phyloP scores from a whole-genome alignment of 1,140 invertebrate species.

The Drosophila guanche region DNA sequence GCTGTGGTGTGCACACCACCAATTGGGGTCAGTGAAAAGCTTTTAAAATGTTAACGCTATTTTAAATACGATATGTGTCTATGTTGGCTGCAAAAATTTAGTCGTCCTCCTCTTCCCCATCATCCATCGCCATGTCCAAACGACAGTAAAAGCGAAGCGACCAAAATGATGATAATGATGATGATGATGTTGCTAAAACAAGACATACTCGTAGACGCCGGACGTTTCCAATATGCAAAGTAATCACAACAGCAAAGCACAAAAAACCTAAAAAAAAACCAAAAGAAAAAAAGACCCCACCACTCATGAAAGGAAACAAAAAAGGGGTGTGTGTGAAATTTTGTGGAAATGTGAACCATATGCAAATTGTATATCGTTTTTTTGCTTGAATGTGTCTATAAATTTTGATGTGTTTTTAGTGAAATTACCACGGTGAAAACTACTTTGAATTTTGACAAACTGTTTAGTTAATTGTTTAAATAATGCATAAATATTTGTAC shows the following conservation, averaged over 20 bases:
- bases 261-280: slow-evolving; percentile 23
- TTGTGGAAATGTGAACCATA: slow-evolving; percentile 71
- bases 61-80: slow-evolving; percentile 76
- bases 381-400: slow-evolving; percentile 65
- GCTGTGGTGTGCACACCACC: slow-evolving; percentile 49
- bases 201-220: slow-evolving; percentile 26
- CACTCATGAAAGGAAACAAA: slow-evolving; percentile 35
- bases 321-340: slow-evolving; percentile 72
- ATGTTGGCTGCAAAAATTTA: slow-evolving; percentile 58
- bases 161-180: slow-evolving; percentile 34
- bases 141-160: slow-evolving; percentile 73
- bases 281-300: slow-evolving; percentile 3
- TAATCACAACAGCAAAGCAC: slow-evolving; percentile 57
- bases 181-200: slow-evolving; percentile 63
- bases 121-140: slow-evolving; percentile 50
- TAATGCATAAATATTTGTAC: slow-evolving; percentile 42
- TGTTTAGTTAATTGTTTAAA: slow-evolving; percentile 48
- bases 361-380: slow-evolving; percentile 63
- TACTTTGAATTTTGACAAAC: slow-evolving; percentile 53
- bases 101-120: slow-evolving; percentile 61
- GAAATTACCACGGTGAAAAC: slow-evolving; percentile 73
- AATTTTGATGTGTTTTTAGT: slow-evolving; percentile 69
- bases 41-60: slow-evolving; percentile 82
- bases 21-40: slow-evolving; percentile 83
- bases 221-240: slow-evolving; percentile 75